These are phyloP conservation scores for Yponomeuta evonymella DNA, from an alignment of 2,888 invertebrate genomes.

Conservation along the genomic window DNA sequence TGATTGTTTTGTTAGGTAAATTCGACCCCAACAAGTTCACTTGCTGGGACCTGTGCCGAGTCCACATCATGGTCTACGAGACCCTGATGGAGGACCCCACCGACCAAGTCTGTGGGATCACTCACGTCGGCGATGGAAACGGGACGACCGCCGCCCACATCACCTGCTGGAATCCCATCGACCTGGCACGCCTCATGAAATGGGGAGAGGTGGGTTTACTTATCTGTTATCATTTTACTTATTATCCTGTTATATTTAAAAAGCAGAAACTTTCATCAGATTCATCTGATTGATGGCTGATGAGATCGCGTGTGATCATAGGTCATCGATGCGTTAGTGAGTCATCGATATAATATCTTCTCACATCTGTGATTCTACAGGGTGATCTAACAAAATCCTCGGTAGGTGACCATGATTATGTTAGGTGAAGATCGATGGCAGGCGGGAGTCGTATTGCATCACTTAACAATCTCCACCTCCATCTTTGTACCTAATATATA, in stretches of 20 bases:
- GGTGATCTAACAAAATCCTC: too few relatives aligned
- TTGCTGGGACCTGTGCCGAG: constrained; percentile 82
- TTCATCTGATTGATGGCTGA: too few relatives aligned
- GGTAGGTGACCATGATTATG: background rate
- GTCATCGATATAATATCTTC: too few relatives aligned
- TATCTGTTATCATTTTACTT: too few relatives aligned
- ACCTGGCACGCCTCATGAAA: constrained; percentile 81
- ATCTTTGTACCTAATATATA: background rate
- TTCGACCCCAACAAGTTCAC: constrained; percentile 81
- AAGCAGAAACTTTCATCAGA: too few relatives aligned
- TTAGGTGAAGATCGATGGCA: background rate
- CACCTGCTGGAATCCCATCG: constrained; percentile 83
- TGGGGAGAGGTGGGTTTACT: constrained; percentile 80
- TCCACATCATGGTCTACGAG: constrained; percentile 84
- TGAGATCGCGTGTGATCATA: too few relatives aligned
- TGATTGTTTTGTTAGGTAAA: constrained; percentile 59
- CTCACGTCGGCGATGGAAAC: constrained; percentile 82
- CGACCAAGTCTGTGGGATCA: constrained; percentile 84
- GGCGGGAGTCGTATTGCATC: background rate
- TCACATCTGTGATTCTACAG: too few relatives aligned
- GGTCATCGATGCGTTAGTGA: too few relatives aligned
- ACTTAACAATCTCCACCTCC: background rate
- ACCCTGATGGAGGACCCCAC: constrained; percentile 83
- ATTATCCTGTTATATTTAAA: too few relatives aligned
- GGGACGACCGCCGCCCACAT: constrained; percentile 79